Evolutionary conservation across 2,888 invertebrate species (phyloP).

Genomic region (Copidosoma aretas): DNA sequence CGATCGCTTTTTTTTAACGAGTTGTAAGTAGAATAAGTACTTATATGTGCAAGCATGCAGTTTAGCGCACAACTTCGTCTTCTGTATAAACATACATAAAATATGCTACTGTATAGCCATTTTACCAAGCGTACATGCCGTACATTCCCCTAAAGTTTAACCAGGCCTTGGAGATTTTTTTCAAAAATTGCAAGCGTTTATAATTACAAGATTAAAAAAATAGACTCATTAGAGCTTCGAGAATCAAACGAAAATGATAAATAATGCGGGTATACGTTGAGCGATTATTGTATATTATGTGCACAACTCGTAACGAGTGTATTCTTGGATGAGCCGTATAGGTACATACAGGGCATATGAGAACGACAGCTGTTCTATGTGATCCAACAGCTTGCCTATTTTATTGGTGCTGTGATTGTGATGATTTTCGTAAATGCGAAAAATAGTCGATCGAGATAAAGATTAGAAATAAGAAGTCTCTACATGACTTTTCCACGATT

Average conservation of each 20-base stretch:
- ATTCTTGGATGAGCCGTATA: too few relatives aligned
- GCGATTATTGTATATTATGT: too few relatives aligned
- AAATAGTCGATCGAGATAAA: too few relatives aligned
- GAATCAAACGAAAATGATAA: too few relatives aligned
- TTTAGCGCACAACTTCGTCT: conserved; percentile 33
- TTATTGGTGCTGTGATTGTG: conserved; percentile 39
- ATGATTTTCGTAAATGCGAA: conserved; percentile 26
- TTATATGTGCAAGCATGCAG: conserved; percentile 20
- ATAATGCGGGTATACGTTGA: too few relatives aligned
- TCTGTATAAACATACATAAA: conserved; percentile 1
- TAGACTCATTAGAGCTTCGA: too few relatives aligned
- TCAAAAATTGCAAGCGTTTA: not conserved
- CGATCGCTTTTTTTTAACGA: conserved; percentile 18
- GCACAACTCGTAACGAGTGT: too few relatives aligned
- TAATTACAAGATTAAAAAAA: too few relatives aligned
- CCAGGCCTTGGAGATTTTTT: conserved; percentile 27
- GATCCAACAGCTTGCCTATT: conserved; percentile 19
- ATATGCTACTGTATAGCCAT: conserved; percentile 21
- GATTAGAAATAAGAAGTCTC: conserved; percentile 5
- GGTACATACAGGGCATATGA: too few relatives aligned
- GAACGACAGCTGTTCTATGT: too few relatives aligned
- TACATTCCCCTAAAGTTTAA: conserved; percentile 33
- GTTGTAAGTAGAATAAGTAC: too few relatives aligned
- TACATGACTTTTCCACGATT: conserved; percentile 32
- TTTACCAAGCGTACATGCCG: conserved; percentile 33